Percentiles rank a stretch among this genome's conserved stretches.
phyloP scores from a whole-genome alignment of 2,888 invertebrate species.

The Elegia similella region DNA sequence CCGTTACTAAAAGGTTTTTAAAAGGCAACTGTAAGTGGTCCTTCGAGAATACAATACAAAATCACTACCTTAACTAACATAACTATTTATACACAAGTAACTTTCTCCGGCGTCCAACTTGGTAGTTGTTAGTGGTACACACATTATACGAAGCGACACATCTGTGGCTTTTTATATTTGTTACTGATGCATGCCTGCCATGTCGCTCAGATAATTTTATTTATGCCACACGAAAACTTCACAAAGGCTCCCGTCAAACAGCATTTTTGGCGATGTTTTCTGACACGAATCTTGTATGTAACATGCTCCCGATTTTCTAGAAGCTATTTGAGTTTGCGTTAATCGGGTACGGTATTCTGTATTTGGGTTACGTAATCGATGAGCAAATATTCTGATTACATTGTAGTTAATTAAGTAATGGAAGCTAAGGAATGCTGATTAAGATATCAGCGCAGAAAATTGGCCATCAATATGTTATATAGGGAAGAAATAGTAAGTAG shows the following conservation, averaged over 20 bases:
- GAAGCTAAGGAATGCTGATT: neutral
- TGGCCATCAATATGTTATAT: no score
- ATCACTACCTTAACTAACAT: no score
- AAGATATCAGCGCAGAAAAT: neutral
- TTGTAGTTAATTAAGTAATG: neutral
- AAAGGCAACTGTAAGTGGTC: no score
- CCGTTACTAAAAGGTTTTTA: no score
- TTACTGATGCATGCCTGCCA: neutral
- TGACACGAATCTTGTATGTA: neutral
- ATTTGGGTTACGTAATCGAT: neutral
- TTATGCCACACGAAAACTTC: constrained; percentile 8
- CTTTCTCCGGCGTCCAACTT: no score
- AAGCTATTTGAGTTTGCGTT: neutral
- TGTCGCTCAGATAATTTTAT: constrained; percentile 13
- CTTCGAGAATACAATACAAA: no score
- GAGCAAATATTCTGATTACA: constrained; percentile 1
- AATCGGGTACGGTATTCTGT: neutral
- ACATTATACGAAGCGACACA: neutral
- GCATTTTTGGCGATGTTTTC: constrained; percentile 6
- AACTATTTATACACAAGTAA: no score
- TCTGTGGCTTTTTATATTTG: neutral
- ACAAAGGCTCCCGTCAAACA: neutral
- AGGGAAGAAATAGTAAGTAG: no score
- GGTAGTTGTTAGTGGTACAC: no score
- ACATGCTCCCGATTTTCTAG: neutral